Evolutionary conservation across 2,888 invertebrate species (phyloP), one percentile per base, ranked within the genome.

Genomic region (Linyphia triangularis): DNA sequence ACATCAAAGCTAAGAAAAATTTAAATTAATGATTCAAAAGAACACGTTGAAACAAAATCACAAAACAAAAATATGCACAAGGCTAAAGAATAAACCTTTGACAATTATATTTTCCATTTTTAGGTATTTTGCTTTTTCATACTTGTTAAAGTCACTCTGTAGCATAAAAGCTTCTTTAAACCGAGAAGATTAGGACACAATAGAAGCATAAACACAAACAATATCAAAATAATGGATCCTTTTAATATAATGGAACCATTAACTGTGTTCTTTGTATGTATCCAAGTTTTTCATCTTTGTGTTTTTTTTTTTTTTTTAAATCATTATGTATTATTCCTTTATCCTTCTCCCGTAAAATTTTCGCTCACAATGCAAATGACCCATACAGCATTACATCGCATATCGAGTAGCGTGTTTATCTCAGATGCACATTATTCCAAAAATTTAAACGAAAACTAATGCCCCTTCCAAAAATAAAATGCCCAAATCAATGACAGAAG

Each of bases 381-480:
- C 77, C 77, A 77, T 63, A 40, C 61, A 57, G 63, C 26, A 26
- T 33, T 59, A 33, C 59, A 59, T 22, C 10, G 57, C 67, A 37
- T 37, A 59, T 73, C 33, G 22, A 19, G 26, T 59, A n/a, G 19
- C 61, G 24, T 77, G 77, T 77, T 77, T 77, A 77, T 77, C 40
- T 63, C 40, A 37, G 61, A 61, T 28, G 37, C 77, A 30, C 77
- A 77, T 77, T 77, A 77, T 63, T 70, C 63, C 24, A 33, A 40
- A 63, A 77, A 77, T 24, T 77, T 77, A 77, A 77, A 77, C 77
- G 61, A 63, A 77, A 77, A 77, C 24, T 77, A 77, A 77, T 77
- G 77, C 26, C 24, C 51, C 51, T 51, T 13, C 51, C 16, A 51
- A n/a, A 51, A 51, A 51, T 51, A 77, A 77, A 77, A 40, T 6